Conservation (phyloP, 2,888 invertebrate genomes). For the Cantharis nigra region DNA sequence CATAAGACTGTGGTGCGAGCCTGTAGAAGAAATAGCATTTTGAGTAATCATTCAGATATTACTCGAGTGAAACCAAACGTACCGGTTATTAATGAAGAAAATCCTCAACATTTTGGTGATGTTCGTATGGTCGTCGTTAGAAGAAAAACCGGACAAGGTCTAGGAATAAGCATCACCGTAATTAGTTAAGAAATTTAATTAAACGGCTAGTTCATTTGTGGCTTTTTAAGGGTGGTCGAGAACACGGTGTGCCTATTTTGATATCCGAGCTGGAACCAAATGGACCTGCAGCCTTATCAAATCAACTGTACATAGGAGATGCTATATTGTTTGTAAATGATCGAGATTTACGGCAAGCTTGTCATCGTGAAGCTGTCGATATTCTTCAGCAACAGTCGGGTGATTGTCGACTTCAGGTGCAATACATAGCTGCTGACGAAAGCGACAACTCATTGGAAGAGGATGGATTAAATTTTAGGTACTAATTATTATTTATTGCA, state of each 20-base stretch:
- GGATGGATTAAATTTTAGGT: conserved; percentile 61
- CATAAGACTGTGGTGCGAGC: conserved; percentile 79
- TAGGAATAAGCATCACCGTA: conserved; percentile 85
- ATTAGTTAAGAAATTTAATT: conserved; percentile 37
- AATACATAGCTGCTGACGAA: conserved; percentile 72
- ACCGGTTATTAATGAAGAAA: conserved; percentile 45
- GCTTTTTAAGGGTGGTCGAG: conserved; percentile 72
- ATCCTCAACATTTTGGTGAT: conserved; percentile 56
- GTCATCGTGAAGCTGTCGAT: conserved; percentile 81
- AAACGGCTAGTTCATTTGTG: conserved; percentile 20
- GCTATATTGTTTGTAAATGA: conserved; percentile 83
- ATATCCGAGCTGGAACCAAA: conserved; percentile 81
- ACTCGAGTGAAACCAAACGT: conserved; percentile 47
- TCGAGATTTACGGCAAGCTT: conserved; percentile 74
- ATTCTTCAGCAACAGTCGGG: conserved; percentile 79
- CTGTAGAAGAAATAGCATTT: conserved; percentile 60
- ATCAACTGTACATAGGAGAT: conserved; percentile 79
- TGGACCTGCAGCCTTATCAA: conserved; percentile 77
- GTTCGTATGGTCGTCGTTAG: conserved; percentile 69
- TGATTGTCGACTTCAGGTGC: conserved; percentile 75
- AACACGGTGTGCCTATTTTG: conserved; percentile 84
- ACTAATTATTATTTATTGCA: background rate
- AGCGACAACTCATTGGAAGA: conserved; percentile 71
- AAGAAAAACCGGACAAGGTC: conserved; percentile 76
- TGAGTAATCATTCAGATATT: conserved; percentile 45